Base-by-base conservation (phyloP, 2,113 vertebrate genomes). In the Tragelaphus imberbis region DNA sequence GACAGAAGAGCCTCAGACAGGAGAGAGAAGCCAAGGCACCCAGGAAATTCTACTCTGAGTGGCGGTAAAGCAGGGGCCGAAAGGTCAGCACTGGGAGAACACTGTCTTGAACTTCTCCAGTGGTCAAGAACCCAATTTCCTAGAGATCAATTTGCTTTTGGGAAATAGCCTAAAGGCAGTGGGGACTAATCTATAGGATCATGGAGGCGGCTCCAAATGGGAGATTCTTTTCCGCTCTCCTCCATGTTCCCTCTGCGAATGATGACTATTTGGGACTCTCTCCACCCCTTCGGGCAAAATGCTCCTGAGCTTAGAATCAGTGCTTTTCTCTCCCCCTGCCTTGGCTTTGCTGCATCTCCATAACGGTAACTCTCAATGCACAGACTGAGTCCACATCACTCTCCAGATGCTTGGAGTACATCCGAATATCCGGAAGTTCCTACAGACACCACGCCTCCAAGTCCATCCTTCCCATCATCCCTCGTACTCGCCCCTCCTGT, bases 401-500 rank as follows among this genome's bases (percentile, higher is more conserved):
- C 36, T 19, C 71, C 63, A 56, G 53, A 5, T 53, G 84, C 71
- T 71, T 19, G 28, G 80, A 51, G 36, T 23, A 7, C 33, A 49
- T 6, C 21, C 12, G 16, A 27, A 16, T 3, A 6, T 4, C 19
- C 0, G 0, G n/a, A 71, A 7, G 61, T 25, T 40, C 55, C 80
- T 55, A 40, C 14, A 25, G 47, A 33, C 15, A 33, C n/a, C 36
- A 23, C 40, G 4, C 6, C 5, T 12, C 49, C 90, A 82, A 12
- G 19, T 7, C 12, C 4, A 9, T 40, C n/a, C 1, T 47, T 33
- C 61, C 16, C 1, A 1, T 6, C 16, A 4, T 19, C 16, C 21
- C 5, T 2, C 9, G 8, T 2, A 1, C 58, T 51, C 19, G 36
- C 11, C 0, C 33, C 25, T 17, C 19, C 33, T 3, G 3, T 9